Evolutionary conservation across 1,140 invertebrate genomes (phyloP), one percentile per base, ranked within the genome.

Genomic region (Proales similis): DNA sequence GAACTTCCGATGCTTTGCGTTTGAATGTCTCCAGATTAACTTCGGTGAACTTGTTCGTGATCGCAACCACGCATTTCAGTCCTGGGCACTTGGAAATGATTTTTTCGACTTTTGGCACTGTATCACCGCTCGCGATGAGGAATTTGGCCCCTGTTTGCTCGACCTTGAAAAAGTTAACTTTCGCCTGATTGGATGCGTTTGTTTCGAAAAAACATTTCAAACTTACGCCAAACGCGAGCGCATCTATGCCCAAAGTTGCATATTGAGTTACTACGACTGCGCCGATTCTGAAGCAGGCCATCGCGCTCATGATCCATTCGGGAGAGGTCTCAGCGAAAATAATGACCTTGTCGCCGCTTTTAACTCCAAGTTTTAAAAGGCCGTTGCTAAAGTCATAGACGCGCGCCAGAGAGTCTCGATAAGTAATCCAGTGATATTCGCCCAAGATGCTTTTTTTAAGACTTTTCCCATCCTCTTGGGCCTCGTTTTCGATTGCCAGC

Each of bases 351-450:
- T 61, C 57, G 27, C 39, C 24, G 32, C 29, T 33, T 46, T 61
- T 61, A 5, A 45, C 27, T 14, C 57, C 57, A 14, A 61, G 24
- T 46, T 29, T 12, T 14, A 61, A 29, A 22, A 77, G 63, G 7
- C 74, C 75, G 65, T 68, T 68, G 26, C 86, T 86, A 74, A 96
- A 87, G 65, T 82, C 79, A 0, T 81, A 74, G 2, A 88, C 83
- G 68, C 85, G 74, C 1, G 77, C 72, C 67, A 88, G 85, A 27
- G 91, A 82, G 68, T 93, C 86, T 22, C 77, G 76, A 74, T 83
- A 96, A 2, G 84, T 85, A 60, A 85, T 83, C 92, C 92, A 98
- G 65, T 83, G 80, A 76, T 97, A 98, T 6, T 89, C 84, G 26
- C 90, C 90, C 19, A 65, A n/a, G 5, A 61, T 14, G 26, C 36